Conservation (phyloP, 1,140 invertebrate species). For the Argopecten irradians region DNA sequence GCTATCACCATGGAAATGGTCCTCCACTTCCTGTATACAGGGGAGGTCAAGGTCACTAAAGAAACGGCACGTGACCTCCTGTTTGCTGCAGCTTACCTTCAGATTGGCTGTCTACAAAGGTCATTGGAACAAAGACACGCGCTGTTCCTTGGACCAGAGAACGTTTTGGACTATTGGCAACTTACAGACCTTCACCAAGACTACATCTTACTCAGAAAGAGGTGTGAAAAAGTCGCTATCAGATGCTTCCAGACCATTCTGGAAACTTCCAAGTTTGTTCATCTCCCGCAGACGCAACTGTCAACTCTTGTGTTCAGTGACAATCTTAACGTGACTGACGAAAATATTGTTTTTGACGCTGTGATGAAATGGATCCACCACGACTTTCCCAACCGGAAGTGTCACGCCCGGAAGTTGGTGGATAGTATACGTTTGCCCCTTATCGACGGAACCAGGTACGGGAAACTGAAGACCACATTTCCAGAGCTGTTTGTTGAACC, state of each 20-base stretch:
- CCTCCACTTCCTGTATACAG: not conserved
- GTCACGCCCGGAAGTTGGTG: not conserved
- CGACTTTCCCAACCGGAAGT: not conserved
- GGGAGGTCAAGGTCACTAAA: not conserved
- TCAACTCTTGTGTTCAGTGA: not conserved
- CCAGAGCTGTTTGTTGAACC: not conserved
- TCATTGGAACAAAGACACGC: not conserved
- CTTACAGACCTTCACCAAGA: not conserved
- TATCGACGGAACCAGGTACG: not conserved
- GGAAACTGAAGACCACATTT: not conserved
- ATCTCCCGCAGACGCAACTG: not conserved
- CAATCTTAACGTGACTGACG: not conserved
- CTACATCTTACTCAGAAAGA: not conserved
- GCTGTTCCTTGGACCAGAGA: not conserved
- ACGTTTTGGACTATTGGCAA: not conserved
- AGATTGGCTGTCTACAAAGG: not conserved
- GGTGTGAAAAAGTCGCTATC: not conserved
- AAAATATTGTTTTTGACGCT: not conserved
- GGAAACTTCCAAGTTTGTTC: not conserved
- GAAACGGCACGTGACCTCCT: not conserved
- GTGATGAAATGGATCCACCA: not conserved
- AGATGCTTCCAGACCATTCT: not conserved
- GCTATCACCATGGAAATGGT: not conserved
- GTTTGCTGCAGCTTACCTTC: not conserved
- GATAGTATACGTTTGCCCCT: not conserved